Base-by-base conservation (phyloP, 2,888 invertebrate species). In the Diarsia rubi region DNA sequence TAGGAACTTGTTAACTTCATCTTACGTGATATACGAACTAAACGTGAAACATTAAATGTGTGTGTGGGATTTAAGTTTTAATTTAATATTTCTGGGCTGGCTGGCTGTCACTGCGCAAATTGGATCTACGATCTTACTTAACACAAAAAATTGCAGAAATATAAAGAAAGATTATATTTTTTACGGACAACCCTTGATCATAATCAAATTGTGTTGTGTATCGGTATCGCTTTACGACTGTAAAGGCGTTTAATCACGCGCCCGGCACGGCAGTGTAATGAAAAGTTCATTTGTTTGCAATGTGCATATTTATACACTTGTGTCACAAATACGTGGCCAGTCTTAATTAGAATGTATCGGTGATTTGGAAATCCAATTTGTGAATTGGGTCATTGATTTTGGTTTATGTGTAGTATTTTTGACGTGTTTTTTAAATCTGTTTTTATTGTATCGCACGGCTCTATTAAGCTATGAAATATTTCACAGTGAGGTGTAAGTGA, bases 161-260 rank as follows among this genome's bases (percentile, higher is more conserved):
- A 0, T 9, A 1, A 0, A 1, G 3, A 1, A 27, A 57, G 16
- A 6, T 16, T 0, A n/a, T 12, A 0, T 3, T 76, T 66, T 69
- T 65, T 49, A 12, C 45, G 24, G 90, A 37, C 91, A 93, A 71
- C 94, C 94, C 93, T 93, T 78, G 27, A 37, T 71, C 71, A 81
- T 88, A 91, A 90, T 91, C 89, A 88, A 90, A 91, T 91, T 85
- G 90, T 86, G 85, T 85, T 85, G 88, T 81, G 85, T 89, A 91
- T 91, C 84, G 90, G 87, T 81, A 92, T 89, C 93, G 92, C 91
- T 94, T 94, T 93, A 93, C 87, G 91, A 88, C 91, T 91, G 90
- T 91, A 86, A 91, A 90, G 91, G 92, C 92, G 90, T 93, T 94
- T 90, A 94, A 95, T 95, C 93, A 91, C 83, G 76, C 83, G 75